A percentile compares a stretch with the other conserved stretches of the same genome.
Evolutionary conservation across 2,113 vertebrate genomes (phyloP).

Genomic region (Holacanthus passer): DNA sequence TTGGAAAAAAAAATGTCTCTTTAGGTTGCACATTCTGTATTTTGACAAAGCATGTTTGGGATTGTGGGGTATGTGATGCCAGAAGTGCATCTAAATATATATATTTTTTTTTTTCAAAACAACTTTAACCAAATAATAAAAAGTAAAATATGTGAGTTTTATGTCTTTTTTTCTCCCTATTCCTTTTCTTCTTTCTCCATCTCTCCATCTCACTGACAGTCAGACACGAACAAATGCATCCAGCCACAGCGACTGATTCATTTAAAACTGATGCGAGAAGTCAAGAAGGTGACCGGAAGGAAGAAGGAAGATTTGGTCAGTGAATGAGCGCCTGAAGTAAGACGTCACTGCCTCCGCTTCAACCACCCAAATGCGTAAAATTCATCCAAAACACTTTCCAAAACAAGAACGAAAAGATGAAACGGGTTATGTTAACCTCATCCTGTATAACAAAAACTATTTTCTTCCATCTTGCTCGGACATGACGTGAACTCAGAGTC

Average conservation of each 20-base stretch:
- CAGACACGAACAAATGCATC: constrained; percentile 29
- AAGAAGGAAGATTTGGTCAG: constrained; percentile 63
- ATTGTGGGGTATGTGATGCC: not conserved
- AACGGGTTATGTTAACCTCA: not conserved
- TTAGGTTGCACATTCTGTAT: not conserved
- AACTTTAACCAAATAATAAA: not conserved
- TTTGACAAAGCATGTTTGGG: not conserved
- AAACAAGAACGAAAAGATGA: not conserved
- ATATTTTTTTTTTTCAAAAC: not conserved
- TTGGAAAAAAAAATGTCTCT: not conserved
- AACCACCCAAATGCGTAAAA: constrained; percentile 36
- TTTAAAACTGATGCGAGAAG: constrained; percentile 51
- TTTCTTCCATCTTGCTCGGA: constrained; percentile 55
- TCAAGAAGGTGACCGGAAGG: constrained; percentile 61
- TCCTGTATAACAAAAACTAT: not conserved
- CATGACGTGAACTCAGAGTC: constrained; percentile 78
- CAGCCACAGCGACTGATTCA: constrained; percentile 31
- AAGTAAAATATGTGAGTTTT: not conserved
- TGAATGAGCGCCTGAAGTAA: constrained; percentile 56
- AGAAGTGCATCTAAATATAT: too few species aligned
- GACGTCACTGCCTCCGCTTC: constrained; percentile 62
- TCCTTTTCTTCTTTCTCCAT: too few species aligned
- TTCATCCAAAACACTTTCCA: not conserved
- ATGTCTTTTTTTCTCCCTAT: not conserved
- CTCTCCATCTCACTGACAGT: constrained; percentile 21